A percentile compares a stretch with the other conserved stretches of the same genome.
Evolutionary conservation across 1,140 invertebrate species (phyloP).

Genomic region (Drosophila grimshawi): DNA sequence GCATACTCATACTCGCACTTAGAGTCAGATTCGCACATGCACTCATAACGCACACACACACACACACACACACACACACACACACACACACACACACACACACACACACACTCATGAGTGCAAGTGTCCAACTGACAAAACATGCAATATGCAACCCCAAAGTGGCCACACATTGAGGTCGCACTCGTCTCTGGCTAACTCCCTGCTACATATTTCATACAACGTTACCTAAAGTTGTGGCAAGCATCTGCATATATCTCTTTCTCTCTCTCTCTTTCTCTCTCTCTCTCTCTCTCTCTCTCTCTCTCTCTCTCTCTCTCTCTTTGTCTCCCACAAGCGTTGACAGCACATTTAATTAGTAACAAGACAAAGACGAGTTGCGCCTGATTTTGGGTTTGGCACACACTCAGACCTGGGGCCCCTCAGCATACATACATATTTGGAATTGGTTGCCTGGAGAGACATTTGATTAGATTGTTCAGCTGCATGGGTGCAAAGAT

Average conservation of each 20-base stretch:
- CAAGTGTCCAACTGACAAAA: conserved; percentile 20
- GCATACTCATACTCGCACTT: background rate
- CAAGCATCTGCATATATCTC: background rate
- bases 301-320: background rate
- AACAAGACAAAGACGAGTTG: conserved; percentile 6
- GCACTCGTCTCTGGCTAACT: background rate
- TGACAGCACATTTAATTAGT: conserved; percentile 36
- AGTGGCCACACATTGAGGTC: conserved; percentile 41
- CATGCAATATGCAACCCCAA: conserved; percentile 8
- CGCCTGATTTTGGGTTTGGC: conserved; percentile 3
- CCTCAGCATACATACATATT: background rate
- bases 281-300: background rate
- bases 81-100: background rate
- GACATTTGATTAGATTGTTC: conserved; percentile 35
- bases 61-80: background rate
- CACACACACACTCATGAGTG: conserved; percentile 1
- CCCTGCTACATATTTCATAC: background rate
- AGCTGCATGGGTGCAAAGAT: background rate
- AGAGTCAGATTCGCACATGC: too few species aligned
- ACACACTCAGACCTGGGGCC: too few species aligned
- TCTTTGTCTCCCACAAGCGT: background rate
- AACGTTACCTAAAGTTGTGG: conserved; percentile 21
- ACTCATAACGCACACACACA: background rate
- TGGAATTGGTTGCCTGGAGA: conserved; percentile 2
- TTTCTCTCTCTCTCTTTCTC: background rate